Base-by-base conservation (phyloP, 1,140 invertebrate genomes). In the Bicyclus anynana region DNA sequence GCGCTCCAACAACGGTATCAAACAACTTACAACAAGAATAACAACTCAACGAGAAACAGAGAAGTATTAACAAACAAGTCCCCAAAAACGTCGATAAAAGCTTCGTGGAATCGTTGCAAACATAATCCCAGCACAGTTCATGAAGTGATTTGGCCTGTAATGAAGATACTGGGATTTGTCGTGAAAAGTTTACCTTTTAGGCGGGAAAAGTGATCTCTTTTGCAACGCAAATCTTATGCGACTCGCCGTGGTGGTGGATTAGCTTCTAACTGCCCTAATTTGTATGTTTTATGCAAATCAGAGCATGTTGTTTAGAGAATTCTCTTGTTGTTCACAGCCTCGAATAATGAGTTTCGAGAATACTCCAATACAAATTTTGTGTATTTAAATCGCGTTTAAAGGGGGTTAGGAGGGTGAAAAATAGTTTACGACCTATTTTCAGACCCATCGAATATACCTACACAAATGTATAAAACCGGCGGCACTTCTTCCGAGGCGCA, bases 151-250 rank as follows among this genome's bases (percentile, higher is more conserved):
- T 56, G n/a, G 20, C 16, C 21, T 35, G 9, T 44, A 55, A 47
- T 26, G 29, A 35, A 42, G 54, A 49, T 40, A 50, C 47, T 56
- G 27, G 14, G 33, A 14, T 17, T 55, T 6, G 49, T 35, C 35
- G 33, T 26, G 47, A 56, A 49, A 56, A 50, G 21, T 49, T 49
- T 40, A 56, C 23, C 54, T 56, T 52, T 46, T n/a, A 56, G 21
- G 40, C 49, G 54, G 29, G 46, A 27, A 42, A 38, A 46, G 9
- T 26, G 53, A 56, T 50, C 54, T 56, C 47, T 37, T 56, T 49
- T 56, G 53, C 53, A 56, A 49, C 46, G 54, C 33, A 56, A 50
- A 49, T 50, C 42, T 37, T 47, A 29, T 27, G 17, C 23, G 47
- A 48, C 6, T 44, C n/a, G 9, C 16, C 29, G 33, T 26, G 40